These are phyloP conservation scores for Clitarchus hookeri DNA, from an alignment of 2,888 invertebrate genomes.

Conservation along the genomic window DNA sequence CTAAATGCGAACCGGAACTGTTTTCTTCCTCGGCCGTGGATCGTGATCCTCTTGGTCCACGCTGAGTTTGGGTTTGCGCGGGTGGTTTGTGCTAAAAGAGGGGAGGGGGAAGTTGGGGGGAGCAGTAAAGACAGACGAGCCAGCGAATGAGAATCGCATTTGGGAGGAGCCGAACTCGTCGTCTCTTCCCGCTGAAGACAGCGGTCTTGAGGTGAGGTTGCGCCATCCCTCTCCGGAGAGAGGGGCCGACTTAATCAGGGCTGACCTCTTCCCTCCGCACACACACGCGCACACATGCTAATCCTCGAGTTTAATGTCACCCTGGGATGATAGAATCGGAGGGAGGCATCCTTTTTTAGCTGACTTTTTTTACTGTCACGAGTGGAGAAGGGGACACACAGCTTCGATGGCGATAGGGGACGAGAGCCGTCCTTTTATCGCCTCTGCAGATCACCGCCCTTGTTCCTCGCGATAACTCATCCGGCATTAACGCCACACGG, in stretches of 20 bases:
- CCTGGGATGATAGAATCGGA: neutral
- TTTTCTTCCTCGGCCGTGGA: neutral
- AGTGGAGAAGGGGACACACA: neutral
- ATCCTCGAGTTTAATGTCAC: conserved; percentile 4
- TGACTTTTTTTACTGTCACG: neutral
- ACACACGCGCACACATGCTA: neutral
- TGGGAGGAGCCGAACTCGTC: conserved; percentile 23
- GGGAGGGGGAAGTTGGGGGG: neutral
- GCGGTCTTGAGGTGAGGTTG: conserved; percentile 17
- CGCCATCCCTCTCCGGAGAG: conserved; percentile 5
- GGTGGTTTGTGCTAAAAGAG: neutral
- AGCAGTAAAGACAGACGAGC: conserved; percentile 18
- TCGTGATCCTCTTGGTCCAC: conserved; percentile 3
- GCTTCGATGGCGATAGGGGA: conserved; percentile 14
- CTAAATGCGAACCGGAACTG: neutral
- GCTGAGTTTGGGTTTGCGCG: neutral
- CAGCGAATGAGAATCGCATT: conserved; percentile 25
- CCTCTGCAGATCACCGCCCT: neutral
- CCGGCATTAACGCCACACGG: neutral
- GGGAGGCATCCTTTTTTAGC: neutral
- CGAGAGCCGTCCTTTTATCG: neutral
- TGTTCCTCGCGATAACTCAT: neutral
- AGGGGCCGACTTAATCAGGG: conserved; percentile 20
- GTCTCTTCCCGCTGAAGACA: conserved; percentile 21
- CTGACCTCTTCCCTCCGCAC: conserved; percentile 1